Base-by-base conservation (phyloP, 92 coral and sea anemone species). In the Porites divaricata region DNA sequence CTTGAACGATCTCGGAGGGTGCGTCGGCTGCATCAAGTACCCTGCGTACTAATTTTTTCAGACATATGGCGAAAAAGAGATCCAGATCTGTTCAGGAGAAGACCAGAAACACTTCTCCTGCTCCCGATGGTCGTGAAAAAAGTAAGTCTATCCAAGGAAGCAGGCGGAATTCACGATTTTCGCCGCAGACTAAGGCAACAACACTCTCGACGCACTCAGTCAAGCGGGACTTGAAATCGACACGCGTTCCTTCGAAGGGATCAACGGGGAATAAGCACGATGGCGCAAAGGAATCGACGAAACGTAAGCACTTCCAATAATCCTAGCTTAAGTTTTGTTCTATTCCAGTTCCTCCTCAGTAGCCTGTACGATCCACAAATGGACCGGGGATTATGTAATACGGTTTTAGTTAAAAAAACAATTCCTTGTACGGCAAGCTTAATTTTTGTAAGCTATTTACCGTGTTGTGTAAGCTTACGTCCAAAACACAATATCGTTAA, bases 1-100 rank as follows among this genome's bases (percentile, higher is more conserved):
- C n/a, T n/a, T n/a, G n/a, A n/a, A n/a, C 41, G 41, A 35, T 35
- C 41, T 35, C 41, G 41, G 41, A 20, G n/a, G 2, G 21, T 12
- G 8, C 5, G 23, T 2, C 14, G 20, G 50, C 21, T 51, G 9
- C 6, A 1, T 75, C n/a, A 25, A 6, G 11, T 49, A 26, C 9
- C 4, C 7, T 6, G 15, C 49, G n/a, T 35, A 49, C 41, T 41
- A 68, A 13, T 68, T 22, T 5, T 19, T 16, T 6, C 67, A 25
- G 15, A 45, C 22, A 20, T 63, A 80, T 80, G 85, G 85, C 85
- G 10, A 80, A 45, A 80, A 68, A 26, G 85, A 80, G 67, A 58
- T 14, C 76, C 14, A 22, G 53, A 35, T 80, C 76, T 12, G 19
- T 76, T 54, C 28, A 57, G 70, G 67, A 13, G 8, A 57, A 80